phyloP scores from a whole-genome alignment of 1,140 invertebrate species.

The Drosophila suzukii region DNA sequence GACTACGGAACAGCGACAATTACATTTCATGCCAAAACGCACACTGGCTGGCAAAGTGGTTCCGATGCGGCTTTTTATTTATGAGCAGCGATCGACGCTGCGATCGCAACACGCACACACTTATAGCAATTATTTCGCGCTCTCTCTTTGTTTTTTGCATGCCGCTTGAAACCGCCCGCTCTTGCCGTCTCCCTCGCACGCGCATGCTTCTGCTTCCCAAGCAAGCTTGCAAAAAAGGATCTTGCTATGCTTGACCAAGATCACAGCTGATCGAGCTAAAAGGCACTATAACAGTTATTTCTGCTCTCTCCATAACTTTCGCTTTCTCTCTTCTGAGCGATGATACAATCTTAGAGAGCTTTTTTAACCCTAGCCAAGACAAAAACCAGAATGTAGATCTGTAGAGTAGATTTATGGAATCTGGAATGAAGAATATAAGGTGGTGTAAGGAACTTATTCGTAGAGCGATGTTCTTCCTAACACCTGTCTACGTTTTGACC shows the following conservation, averaged over 20 bases:
- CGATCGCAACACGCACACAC: constrained; percentile 43
- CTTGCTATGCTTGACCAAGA: constrained; percentile 20
- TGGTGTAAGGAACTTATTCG: too few relatives aligned
- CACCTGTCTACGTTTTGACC: too few relatives aligned
- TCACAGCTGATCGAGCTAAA: constrained; percentile 22
- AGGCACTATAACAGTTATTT: constrained; percentile 11
- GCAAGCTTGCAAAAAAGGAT: constrained; percentile 23
- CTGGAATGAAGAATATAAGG: neutral
- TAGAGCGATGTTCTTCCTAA: too few relatives aligned
- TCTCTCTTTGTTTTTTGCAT: constrained; percentile 19
- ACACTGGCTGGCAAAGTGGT: constrained; percentile 45
- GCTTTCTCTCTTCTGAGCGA: neutral
- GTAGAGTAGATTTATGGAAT: neutral
- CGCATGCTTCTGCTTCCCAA: constrained; percentile 2
- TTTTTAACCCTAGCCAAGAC: constrained; percentile 13
- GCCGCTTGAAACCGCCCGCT: neutral
- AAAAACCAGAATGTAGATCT: constrained; percentile 10
- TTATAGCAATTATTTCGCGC: constrained; percentile 1
- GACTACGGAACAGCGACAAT: constrained; percentile 36
- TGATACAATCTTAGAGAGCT: neutral
- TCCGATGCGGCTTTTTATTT: constrained; percentile 62
- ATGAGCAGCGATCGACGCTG: constrained; percentile 33
- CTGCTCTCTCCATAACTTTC: neutral
- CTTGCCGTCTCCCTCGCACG: neutral
- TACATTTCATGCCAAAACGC: constrained; percentile 56